These are phyloP conservation scores for Horisme vitalbata DNA, from an alignment of 2,888 invertebrate species.

Conservation along the genomic window DNA sequence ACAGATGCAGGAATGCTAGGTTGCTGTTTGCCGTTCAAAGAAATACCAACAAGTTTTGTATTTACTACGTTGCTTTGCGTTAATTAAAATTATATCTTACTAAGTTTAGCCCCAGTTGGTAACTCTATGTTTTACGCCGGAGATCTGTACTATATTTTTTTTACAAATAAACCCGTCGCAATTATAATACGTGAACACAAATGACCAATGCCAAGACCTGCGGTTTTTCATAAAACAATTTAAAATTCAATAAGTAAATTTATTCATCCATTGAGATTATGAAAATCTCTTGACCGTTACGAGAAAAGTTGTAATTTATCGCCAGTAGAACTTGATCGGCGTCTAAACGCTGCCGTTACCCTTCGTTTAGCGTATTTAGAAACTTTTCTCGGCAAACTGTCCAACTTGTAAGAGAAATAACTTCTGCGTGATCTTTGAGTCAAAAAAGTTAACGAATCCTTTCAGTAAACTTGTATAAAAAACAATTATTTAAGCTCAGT, in stretches of 20 bases:
- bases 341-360: constrained; percentile 41
- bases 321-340: constrained; percentile 43
- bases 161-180: too few relatives aligned
- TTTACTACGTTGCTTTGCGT: too few relatives aligned
- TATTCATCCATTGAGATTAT: constrained; percentile 45
- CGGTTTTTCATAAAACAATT: constrained; percentile 14
- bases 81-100: too few relatives aligned
- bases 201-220: too few relatives aligned
- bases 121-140: too few relatives aligned
- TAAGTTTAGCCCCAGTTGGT: too few relatives aligned
- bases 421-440: constrained; percentile 32
- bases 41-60: too few relatives aligned
- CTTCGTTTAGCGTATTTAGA: constrained; percentile 46
- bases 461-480: too few relatives aligned
- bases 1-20: background rate
- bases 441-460: constrained; percentile 20
- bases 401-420: constrained; percentile 35
- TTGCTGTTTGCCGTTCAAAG: too few relatives aligned
- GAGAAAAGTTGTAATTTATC: constrained; percentile 53
- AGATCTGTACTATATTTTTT: too few relatives aligned
- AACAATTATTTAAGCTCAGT: too few relatives aligned
- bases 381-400: constrained; percentile 33
- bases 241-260: constrained; percentile 36
- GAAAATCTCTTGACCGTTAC: constrained; percentile 53
- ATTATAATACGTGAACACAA: too few relatives aligned